phyloP scores from a whole-genome alignment of 2,888 invertebrate genomes.

The Pollenia amentaria region DNA sequence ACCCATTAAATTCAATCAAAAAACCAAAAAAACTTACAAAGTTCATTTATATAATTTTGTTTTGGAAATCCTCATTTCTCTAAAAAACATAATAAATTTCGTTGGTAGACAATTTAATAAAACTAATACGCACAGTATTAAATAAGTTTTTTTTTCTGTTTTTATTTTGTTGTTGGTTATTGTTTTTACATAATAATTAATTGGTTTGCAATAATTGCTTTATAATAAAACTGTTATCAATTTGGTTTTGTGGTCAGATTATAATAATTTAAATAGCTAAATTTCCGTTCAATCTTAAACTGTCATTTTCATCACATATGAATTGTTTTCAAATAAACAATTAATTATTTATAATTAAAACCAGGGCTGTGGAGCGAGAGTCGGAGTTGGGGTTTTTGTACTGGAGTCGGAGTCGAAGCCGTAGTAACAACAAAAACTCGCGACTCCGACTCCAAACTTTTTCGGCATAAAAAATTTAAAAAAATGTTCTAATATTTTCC shows the following conservation, averaged over 20 bases:
- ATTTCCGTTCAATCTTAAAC: background rate
- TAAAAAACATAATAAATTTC: background rate
- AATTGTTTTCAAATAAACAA: background rate
- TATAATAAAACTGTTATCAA: background rate
- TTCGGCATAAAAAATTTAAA: no score
- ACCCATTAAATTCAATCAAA: background rate
- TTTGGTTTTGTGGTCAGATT: background rate
- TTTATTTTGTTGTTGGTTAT: background rate
- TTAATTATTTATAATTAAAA: no score
- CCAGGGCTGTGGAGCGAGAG: no score
- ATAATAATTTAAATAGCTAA: background rate
- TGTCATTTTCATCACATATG: background rate
- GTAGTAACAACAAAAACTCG: no score
- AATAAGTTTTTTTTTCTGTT: background rate
- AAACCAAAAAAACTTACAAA: background rate
- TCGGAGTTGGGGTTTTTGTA: no score
- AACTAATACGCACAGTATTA: background rate
- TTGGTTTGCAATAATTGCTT: conserved; percentile 31
- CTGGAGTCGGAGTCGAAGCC: no score
- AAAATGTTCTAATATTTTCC: no score
- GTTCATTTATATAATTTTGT: no score
- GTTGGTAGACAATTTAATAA: conserved; percentile 26
- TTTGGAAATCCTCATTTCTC: no score
- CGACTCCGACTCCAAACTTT: no score
- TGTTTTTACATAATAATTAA: conserved; percentile 19